A percentile compares a stretch with the other conserved stretches of the same genome.
Conservation (phyloP, 2,797 vertebrate species). For the Lateolabrax maculatus region DNA sequence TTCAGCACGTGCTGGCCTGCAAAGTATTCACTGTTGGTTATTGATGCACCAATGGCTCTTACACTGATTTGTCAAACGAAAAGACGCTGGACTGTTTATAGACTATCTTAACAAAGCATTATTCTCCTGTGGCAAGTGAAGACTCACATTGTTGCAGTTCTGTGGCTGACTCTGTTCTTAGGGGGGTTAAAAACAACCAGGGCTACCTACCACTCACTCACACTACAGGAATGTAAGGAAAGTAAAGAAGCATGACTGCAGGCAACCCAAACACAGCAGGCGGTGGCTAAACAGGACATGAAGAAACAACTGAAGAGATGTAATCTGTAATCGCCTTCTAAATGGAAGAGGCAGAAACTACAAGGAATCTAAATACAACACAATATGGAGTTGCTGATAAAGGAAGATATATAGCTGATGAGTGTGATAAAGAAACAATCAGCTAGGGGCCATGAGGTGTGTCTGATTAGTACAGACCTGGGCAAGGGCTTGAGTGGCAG, state of each 20-base stretch:
- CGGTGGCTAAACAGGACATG: conserved; percentile 45
- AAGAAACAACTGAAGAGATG: conserved; percentile 51
- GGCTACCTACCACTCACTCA: conserved; percentile 27
- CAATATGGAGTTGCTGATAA: conserved; percentile 14
- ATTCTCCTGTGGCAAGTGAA: not conserved
- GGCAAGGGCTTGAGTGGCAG: not conserved
- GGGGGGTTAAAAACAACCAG: conserved; percentile 6
- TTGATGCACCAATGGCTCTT: not conserved
- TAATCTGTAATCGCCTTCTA: conserved; percentile 49
- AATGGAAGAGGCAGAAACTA: conserved; percentile 31
- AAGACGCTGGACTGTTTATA: conserved; percentile 20
- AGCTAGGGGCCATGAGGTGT: not conserved
- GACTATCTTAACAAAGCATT: conserved; percentile 25
- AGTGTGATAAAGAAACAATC: not conserved
- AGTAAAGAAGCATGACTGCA: conserved; percentile 35
- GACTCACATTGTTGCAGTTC: conserved; percentile 4
- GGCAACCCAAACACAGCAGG: conserved; percentile 54
- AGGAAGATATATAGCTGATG: conserved; percentile 8
- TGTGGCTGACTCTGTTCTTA: not conserved
- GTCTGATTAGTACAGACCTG: not conserved
- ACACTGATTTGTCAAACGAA: conserved; percentile 17
- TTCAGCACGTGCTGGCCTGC: not conserved
- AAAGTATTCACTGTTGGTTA: not conserved
- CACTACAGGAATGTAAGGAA: conserved; percentile 32
- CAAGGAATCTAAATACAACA: conserved; percentile 25